phyloP scores from a whole-genome alignment of 2,888 invertebrate genomes.

The Hirtodrosophila alboralis region DNA sequence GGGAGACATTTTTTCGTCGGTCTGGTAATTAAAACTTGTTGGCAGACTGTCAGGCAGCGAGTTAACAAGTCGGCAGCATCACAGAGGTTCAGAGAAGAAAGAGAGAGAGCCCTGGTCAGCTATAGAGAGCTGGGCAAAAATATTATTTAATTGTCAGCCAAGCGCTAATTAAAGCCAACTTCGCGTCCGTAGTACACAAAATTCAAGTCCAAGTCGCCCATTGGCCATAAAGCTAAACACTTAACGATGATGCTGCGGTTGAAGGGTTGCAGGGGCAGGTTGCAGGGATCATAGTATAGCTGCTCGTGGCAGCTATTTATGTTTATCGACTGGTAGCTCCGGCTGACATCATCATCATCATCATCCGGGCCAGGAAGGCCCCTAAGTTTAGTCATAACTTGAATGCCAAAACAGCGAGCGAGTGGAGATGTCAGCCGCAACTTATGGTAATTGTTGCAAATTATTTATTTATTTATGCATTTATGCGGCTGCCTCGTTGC shows the following conservation, averaged over 20 bases:
- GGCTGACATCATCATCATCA: conserved; percentile 54
- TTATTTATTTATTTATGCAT: conserved; percentile 76
- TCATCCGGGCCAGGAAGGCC: conserved; percentile 4
- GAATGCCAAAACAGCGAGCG: conserved; percentile 45
- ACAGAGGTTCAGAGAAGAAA: conserved; percentile 29
- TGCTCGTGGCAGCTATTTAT: conserved; percentile 62
- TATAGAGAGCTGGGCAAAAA: conserved; percentile 45
- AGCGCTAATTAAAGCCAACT: conserved; percentile 74
- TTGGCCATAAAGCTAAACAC: conserved; percentile 74
- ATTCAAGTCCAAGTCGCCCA: conserved; percentile 44
- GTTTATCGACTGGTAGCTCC: conserved; percentile 73
- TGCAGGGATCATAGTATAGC: no score
- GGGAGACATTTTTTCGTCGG: conserved; percentile 43
- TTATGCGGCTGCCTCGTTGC: conserved; percentile 17
- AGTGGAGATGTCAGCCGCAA: conserved; percentile 58
- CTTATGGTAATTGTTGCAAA: conserved; percentile 77
- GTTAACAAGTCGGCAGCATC: conserved; percentile 78
- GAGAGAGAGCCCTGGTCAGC: not conserved
- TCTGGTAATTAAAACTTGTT: conserved; percentile 77
- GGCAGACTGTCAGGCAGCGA: conserved; percentile 78
- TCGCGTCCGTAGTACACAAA: conserved; percentile 4
- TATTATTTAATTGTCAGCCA: conserved; percentile 76
- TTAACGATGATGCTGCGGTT: conserved; percentile 53
- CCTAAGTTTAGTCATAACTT: conserved; percentile 59
- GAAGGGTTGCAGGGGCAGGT: not conserved